phyloP scores from a whole-genome alignment of 2,888 invertebrate genomes.

The Nomada fabriciana region DNA sequence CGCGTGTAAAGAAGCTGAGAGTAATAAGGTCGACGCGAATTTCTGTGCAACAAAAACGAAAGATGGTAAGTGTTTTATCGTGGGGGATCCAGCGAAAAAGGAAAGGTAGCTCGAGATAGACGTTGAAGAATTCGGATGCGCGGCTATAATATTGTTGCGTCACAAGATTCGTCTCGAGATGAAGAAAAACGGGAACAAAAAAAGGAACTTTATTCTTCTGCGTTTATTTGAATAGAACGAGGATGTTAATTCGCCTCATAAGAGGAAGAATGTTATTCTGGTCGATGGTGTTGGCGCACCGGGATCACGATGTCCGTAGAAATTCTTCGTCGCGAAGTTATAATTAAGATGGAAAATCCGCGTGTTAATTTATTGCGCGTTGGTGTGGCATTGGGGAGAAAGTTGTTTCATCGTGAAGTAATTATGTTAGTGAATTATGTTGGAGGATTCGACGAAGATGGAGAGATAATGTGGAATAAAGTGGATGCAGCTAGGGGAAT shows the following conservation, averaged over 20 bases:
- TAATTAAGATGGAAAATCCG: not conserved
- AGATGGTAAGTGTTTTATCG: constrained; percentile 26
- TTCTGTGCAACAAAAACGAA: not conserved
- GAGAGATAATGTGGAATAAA: not conserved
- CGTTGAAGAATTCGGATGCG: too few relatives aligned
- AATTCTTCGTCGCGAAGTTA: not conserved
- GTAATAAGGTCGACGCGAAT: too few relatives aligned
- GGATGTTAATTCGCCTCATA: not conserved
- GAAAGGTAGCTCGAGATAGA: not conserved
- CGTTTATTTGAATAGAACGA: not conserved
- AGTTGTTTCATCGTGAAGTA: not conserved
- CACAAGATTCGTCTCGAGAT: not conserved
- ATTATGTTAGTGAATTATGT: too few relatives aligned
- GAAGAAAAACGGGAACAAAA: not conserved
- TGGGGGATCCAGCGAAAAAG: not conserved
- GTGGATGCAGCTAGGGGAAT: not conserved
- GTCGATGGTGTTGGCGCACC: not conserved
- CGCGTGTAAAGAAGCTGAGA: not conserved
- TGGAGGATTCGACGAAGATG: not conserved
- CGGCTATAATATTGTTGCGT: not conserved
- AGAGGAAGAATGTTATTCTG: not conserved
- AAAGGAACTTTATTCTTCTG: not conserved
- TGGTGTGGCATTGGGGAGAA: too few relatives aligned
- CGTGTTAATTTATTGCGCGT: not conserved
- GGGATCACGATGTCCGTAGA: not conserved